Evolutionary conservation across 2,888 invertebrate species (phyloP).

Genomic region (Caenorhabditis auriculariae): DNA sequence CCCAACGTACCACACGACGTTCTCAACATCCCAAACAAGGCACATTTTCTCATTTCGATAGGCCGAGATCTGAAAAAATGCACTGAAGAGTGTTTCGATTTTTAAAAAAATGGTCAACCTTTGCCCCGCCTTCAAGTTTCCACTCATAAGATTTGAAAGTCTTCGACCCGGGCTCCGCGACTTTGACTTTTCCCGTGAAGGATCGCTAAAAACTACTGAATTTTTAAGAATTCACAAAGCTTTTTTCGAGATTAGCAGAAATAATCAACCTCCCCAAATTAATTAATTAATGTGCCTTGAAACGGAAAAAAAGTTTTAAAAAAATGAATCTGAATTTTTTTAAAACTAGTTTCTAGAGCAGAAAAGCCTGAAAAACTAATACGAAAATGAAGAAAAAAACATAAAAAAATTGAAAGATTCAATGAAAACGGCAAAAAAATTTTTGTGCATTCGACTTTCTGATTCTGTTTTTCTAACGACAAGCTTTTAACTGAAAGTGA

Average conservation of each 20-base stretch:
- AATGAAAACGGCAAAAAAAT: too few species aligned
- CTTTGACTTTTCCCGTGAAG: conserved; percentile 54
- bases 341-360: too few species aligned
- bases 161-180: conserved; percentile 57
- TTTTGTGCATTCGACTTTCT: too few species aligned
- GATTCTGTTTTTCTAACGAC: too few species aligned
- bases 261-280: too few species aligned
- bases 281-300: too few species aligned
- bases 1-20: conserved; percentile 54
- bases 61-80: conserved; percentile 16
- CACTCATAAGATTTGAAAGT: conserved; percentile 56
- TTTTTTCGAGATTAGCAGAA: too few species aligned
- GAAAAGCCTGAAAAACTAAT: not conserved
- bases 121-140: conserved; percentile 42
- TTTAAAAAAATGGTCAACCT: conserved; percentile 3
- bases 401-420: not conserved
- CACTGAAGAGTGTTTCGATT: not conserved
- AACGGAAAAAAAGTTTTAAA: too few species aligned
- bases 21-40: conserved; percentile 47
- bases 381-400: not conserved
- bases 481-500: too few species aligned
- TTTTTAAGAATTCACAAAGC: too few species aligned
- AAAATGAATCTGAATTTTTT: too few species aligned
- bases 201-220: conserved; percentile 15
- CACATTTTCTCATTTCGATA: conserved; percentile 37